Evolutionary conservation across 2,113 vertebrate genomes (phyloP).

Genomic region (Sorex fumeus): DNA sequence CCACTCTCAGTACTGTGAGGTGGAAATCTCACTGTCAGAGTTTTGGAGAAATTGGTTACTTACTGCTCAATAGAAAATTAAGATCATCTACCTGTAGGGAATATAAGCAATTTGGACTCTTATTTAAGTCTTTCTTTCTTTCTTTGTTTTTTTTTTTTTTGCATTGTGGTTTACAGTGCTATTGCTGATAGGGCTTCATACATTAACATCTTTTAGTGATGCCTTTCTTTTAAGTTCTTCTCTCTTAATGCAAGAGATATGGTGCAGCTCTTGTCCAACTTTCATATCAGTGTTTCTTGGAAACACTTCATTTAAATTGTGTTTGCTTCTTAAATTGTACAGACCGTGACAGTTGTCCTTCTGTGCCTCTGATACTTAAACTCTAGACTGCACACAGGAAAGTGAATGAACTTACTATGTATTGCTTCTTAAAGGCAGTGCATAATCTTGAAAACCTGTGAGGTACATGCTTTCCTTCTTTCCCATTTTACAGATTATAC

Average conservation of each 20-base stretch:
- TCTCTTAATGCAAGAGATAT: background rate
- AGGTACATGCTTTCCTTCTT: background rate
- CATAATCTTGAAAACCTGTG: background rate
- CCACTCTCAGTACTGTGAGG: no score
- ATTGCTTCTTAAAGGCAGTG: background rate
- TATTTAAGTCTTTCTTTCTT: background rate
- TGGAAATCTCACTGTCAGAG: no score
- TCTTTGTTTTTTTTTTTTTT: no score
- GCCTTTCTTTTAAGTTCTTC: conserved; percentile 28
- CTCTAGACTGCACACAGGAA: background rate
- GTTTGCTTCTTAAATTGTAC: background rate
- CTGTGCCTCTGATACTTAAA: background rate
- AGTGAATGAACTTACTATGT: background rate
- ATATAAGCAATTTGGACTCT: no score
- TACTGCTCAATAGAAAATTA: no score
- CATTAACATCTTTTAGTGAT: background rate
- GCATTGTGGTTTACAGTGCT: background rate
- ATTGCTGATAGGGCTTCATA: background rate
- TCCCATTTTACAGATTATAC: conserved; percentile 1
- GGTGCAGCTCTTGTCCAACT: background rate
- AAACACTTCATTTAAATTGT: background rate
- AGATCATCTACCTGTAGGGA: no score
- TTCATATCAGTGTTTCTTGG: background rate
- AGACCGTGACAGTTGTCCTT: background rate
- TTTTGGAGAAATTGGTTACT: no score